Evolutionary conservation across 2,113 vertebrate genomes (phyloP).

Genomic region (Calyptommatus sinebrachiatus): DNA sequence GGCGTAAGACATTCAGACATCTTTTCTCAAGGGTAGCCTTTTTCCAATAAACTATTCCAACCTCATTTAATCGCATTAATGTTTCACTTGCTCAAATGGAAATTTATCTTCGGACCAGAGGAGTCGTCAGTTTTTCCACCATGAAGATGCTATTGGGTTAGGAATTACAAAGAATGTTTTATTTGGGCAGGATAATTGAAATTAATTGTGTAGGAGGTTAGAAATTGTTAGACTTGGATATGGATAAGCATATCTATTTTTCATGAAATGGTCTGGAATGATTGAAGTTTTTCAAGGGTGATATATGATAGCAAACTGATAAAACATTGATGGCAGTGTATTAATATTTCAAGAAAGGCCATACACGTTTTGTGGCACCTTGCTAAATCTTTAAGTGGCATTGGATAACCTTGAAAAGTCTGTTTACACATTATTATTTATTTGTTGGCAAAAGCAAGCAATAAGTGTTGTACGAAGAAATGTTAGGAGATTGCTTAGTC

Average conservation of each 20-base stretch:
- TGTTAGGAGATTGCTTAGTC: neutral
- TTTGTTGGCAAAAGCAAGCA: neutral
- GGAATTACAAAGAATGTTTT: neutral
- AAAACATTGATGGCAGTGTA: constrained; percentile 53
- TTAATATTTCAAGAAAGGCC: constrained; percentile 61
- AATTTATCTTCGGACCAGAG: neutral
- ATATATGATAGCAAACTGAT: constrained; percentile 51
- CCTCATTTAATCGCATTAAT: neutral
- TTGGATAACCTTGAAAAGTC: constrained; percentile 50
- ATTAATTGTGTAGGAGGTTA: constrained; percentile 27
- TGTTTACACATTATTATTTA: constrained; percentile 29
- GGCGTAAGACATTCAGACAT: neutral
- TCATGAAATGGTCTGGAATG: constrained; percentile 15
- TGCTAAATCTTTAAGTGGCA: constrained; percentile 41
- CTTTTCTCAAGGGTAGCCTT: neutral
- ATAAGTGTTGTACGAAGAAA: neutral
- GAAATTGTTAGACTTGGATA: neutral
- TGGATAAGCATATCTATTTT: constrained; percentile 47
- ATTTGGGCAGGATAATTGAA: constrained; percentile 11
- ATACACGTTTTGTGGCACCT: constrained; percentile 19
- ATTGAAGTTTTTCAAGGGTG: constrained; percentile 43
- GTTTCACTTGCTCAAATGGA: constrained; percentile 13
- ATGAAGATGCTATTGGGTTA: neutral
- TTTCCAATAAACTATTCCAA: neutral
- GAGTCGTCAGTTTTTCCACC: neutral